These are phyloP conservation scores for Diarsia rubi DNA, from an alignment of 2,888 invertebrate genomes.

Conservation along the genomic window DNA sequence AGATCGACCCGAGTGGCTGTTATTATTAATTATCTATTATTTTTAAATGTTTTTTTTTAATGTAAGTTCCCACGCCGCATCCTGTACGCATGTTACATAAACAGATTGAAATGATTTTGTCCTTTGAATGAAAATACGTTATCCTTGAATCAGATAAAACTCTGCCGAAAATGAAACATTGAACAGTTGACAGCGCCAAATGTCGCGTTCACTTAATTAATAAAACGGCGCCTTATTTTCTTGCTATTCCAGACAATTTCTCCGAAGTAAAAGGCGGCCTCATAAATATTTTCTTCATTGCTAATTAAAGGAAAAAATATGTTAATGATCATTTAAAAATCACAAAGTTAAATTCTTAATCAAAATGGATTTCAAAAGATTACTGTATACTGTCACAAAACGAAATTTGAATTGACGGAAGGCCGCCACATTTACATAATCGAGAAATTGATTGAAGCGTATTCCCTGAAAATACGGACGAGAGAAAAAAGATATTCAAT, in stretches of 20 bases:
- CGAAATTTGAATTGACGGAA: slow-evolving; percentile 78
- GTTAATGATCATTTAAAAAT: slow-evolving; percentile 71
- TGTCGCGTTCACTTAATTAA: slow-evolving; percentile 50
- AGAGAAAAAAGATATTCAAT: slow-evolving; percentile 80
- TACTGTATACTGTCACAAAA: slow-evolving; percentile 72
- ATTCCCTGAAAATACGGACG: slow-evolving; percentile 79
- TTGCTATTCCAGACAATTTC: slow-evolving; percentile 15
- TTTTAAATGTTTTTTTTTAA: background rate
- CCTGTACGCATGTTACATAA: slow-evolving; percentile 9
- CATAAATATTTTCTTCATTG: slow-evolving; percentile 26
- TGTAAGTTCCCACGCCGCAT: background rate
- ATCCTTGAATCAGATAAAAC: slow-evolving; percentile 11
- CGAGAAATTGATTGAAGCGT: slow-evolving; percentile 89
- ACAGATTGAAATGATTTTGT: slow-evolving; percentile 15
- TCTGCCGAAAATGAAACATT: slow-evolving; percentile 22
- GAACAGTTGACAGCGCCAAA: slow-evolving; percentile 49
- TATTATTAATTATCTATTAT: background rate
- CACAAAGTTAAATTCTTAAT: slow-evolving; percentile 76
- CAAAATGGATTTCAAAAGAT: slow-evolving; percentile 79
- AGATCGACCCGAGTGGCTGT: too few relatives aligned
- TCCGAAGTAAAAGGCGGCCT: slow-evolving; percentile 28
- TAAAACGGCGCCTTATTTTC: slow-evolving; percentile 24
- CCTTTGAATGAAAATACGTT: slow-evolving; percentile 7
- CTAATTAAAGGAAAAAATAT: slow-evolving; percentile 59
- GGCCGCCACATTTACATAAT: slow-evolving; percentile 85